Base-by-base conservation (phyloP, 2,888 invertebrate species). In the Mesorhabditis sp. region DNA sequence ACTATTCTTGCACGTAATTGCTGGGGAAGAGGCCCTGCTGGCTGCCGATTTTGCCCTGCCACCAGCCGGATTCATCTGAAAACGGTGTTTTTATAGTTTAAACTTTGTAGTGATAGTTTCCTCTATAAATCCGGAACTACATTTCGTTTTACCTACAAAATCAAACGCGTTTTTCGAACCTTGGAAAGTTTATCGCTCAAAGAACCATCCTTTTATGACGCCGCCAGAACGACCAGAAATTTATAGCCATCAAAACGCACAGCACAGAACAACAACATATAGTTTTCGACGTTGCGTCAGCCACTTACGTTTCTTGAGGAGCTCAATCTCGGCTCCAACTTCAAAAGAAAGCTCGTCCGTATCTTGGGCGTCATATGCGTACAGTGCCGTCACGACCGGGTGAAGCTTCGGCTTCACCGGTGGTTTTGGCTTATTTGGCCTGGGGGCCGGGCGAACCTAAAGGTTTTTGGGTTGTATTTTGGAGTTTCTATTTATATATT, bases 11-110 rank as follows among this genome's bases (percentile, higher is more conserved):
- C 15, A 91, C 89, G 81, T 91, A 91, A 85, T 91, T 91, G 45
- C 89, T 89, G 2, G 91, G 91, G 77, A 91, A 90, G 4, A 91
- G 87, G 5, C 91, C 91, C 72, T 89, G 88, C 76, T 88, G 88
- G 4, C 89, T 89, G 68, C 87, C 86, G 41, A 90, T 80, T 78
- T 87, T 87, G 62, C 91, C 91, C 62, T 87, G 87, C 91, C 91
- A 91, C 91, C 91, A 91, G n/a, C 91, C 91, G 28, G 89, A 89
- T 45, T 89, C 88, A 85, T 91, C 91, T 91, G 86, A 67, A 78
- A 67, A 43, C 43, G 4, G 42, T 4, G 10, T 4, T 13, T 13
- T 42, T 7, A 5, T 41, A 67, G 68, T 65, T 50, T 41, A n/a
- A 66, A 44, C 7, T 68, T 58, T 66, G 4, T 5, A 4, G n/a